Evolutionary conservation across 2,797 vertebrate species (phyloP), one percentile per base, ranked within the genome.

Genomic region (Amniataba percoides): DNA sequence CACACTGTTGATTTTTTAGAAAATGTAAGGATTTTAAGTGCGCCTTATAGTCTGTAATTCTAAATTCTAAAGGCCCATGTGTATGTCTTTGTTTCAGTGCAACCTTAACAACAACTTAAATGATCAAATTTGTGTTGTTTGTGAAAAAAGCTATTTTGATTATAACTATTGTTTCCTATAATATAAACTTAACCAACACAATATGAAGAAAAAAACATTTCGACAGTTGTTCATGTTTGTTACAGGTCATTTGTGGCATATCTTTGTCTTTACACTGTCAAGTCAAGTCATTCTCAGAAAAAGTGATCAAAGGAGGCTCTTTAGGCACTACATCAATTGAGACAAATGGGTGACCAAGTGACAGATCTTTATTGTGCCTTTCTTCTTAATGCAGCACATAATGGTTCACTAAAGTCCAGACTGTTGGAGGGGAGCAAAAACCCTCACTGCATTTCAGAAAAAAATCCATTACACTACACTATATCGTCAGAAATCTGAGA

Each of bases 271-370:
- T n/a, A 15, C 3, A 45, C 21, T 18, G 9, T 39, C 21, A 40
- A 42, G 23, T 27, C 6, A 23, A 65, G 31, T 13, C n/a, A 40
- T 3, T 59, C 36, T 42, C 36, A 45, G 27, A 60, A 27, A 16
- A 10, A 12, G 39, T 14, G 36, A 36, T 49, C 19, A 16, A 34
- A 51, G 39, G 48, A 40, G 5, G 72, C 18, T 31, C 6, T 42
- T 25, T 8, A 46, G 12, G 2, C 53, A 1, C 34, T 43, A 16
- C 12, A 53, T 62, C 52, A 43, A 45, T 49, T 64, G 51, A 62
- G n/a, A 79, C 46, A 36, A 55, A 13, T 53, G 34, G 27, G 43
- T 68, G 19, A 23, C 42, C 46, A 51, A 51, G 64, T 57, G 49
- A 68, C 49, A 56, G 16, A 14, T 19, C 14, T 18, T 1, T 14